These are phyloP conservation scores for Hoplias malabaricus DNA, from an alignment of 2,113 vertebrate species.

Conservation along the genomic window DNA sequence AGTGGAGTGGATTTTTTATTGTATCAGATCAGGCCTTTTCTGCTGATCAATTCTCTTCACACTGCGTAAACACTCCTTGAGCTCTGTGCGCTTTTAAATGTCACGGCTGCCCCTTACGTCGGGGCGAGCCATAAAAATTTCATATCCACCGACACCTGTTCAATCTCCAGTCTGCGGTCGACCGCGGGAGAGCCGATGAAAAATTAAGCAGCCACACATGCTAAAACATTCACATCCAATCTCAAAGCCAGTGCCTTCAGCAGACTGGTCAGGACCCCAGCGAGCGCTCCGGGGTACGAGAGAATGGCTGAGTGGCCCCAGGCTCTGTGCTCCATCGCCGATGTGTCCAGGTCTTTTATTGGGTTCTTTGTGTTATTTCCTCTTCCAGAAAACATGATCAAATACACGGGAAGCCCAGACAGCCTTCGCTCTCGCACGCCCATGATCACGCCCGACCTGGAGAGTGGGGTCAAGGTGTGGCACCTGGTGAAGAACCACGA, in stretches of 20 bases:
- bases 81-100: constrained; percentile 71
- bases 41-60: constrained; percentile 70
- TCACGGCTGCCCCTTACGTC: constrained; percentile 62
- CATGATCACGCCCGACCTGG: constrained; percentile 97
- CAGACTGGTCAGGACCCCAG: neutral
- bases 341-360: neutral
- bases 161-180: constrained; percentile 65
- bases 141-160: constrained; percentile 69
- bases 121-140: constrained; percentile 76
- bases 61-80: constrained; percentile 75
- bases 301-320: neutral
- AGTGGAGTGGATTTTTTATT: constrained; percentile 23
- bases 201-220: constrained; percentile 63
- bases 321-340: neutral
- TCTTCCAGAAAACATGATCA: constrained; percentile 94
- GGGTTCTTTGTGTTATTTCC: constrained; percentile 20
- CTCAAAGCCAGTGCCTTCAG: constrained; percentile 20
- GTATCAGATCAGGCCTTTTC: constrained; percentile 15
- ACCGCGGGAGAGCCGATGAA: constrained; percentile 55
- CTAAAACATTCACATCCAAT: constrained; percentile 72
- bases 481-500: constrained; percentile 98
- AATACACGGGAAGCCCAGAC: constrained; percentile 95
- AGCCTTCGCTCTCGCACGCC: constrained; percentile 94
- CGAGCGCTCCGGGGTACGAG: neutral
- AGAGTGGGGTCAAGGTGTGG: constrained; percentile 96